These are phyloP conservation scores for Halcyon chelicuti DNA, from an alignment of 2,797 vertebrate genomes.

Conservation along the genomic window DNA sequence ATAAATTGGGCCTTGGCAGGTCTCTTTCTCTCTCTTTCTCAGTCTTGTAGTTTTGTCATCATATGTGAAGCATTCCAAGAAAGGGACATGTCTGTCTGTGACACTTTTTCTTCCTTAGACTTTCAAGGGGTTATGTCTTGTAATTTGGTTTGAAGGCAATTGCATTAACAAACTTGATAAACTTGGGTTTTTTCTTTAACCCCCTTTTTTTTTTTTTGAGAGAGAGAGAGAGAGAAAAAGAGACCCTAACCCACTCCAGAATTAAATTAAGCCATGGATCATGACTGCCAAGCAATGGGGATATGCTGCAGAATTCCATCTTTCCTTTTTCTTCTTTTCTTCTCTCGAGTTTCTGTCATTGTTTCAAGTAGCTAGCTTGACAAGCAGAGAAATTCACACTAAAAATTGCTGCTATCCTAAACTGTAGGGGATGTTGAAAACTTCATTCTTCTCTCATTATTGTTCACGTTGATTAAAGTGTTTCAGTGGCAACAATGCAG, in stretches of 20 bases:
- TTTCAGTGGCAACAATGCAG: background rate
- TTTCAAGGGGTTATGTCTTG: conserved; percentile 1
- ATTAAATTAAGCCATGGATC: background rate
- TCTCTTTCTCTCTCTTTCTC: background rate
- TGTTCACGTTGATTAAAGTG: background rate
- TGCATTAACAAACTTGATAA: conserved; percentile 44
- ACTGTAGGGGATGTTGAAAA: background rate
- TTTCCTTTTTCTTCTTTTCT: background rate
- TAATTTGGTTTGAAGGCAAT: conserved; percentile 41
- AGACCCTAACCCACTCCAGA: background rate
- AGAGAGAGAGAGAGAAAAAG: background rate
- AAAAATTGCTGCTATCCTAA: conserved; percentile 61
- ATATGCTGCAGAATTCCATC: background rate
- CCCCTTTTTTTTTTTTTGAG: background rate
- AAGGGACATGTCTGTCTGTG: background rate
- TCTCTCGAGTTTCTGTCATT: background rate
- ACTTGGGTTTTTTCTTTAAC: conserved; percentile 39
- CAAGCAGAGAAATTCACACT: conserved; percentile 46
- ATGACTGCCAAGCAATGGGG: conserved; percentile 26
- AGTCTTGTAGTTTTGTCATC: background rate
- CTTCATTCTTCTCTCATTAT: background rate
- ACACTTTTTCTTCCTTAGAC: background rate
- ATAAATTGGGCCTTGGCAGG: background rate
- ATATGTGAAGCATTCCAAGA: background rate
- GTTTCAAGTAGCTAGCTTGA: background rate